Conservation (phyloP, 37 sponge, comb jelly and placozoan species). For the Theonella swinhoei region DNA sequence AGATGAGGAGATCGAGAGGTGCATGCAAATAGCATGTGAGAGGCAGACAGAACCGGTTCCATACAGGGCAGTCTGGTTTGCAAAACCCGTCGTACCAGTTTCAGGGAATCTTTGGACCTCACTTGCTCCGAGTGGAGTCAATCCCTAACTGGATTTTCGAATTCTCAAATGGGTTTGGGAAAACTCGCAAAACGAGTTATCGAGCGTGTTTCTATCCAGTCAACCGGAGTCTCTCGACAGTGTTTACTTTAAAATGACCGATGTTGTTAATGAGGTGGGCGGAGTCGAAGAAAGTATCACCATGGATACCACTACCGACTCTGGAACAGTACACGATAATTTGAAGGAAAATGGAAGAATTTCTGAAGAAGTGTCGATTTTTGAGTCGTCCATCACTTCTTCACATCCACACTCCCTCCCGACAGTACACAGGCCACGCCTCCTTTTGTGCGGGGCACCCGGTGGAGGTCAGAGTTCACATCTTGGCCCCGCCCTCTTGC, state of each 20-base stretch:
- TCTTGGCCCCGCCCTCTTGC: conserved; percentile 78
- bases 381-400: background rate
- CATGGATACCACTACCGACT: background rate
- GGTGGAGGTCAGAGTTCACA: conserved; percentile 78
- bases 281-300: background rate
- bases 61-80: no score
- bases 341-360: no score
- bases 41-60: no score
- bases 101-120: no score
- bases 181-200: background rate
- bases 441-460: conserved; percentile 61
- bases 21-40: no score
- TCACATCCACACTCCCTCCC: conserved; percentile 74
- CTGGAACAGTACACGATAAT: background rate
- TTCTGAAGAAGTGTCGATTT: background rate
- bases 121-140: no score
- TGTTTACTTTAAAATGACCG: conserved; percentile 34
- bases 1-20: no score
- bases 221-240: background rate
- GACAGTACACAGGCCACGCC: conserved; percentile 53
- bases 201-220: background rate
- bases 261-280: background rate
- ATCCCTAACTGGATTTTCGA: no score
- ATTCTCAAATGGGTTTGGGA: no score
- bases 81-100: no score